Base-by-base conservation (phyloP, 2,888 invertebrate species). In the Pterostichus madidus region DNA sequence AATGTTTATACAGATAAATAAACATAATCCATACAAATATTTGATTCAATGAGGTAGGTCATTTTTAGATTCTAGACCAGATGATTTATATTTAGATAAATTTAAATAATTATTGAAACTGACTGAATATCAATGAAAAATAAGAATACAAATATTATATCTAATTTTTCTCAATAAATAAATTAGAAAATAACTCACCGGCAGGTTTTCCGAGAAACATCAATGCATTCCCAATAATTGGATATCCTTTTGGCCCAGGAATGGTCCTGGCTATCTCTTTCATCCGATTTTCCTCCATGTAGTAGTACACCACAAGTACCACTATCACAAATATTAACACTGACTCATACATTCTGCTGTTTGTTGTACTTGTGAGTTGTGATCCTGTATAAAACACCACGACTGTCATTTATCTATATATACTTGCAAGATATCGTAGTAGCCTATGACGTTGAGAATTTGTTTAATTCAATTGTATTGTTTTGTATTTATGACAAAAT, bases 221-320 rank as follows among this genome's bases (percentile, higher is more conserved):
- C 52, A 94, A 89, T 0, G 95, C 94, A 87, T 95, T 96, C 85
- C 96, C 96, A 61, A 96, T 86, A 0, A 96, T 84, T 0, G 96
- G 96, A 49, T 92, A 90, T 52, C 95, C 96, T 2, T 90, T 87
- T 0, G 96, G 96, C 85, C 96, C 96, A 0, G 94, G 93, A 61
- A 96, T 88, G 86, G 94, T 94, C 0, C 92, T 93, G 0, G 95
- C 95, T 80, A 96, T 90, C 87, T 95, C 94, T 84, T 94, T 91
- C 88, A 96, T 87, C 87, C 84, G 79, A 35, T 83, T 46, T 39
- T 80, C 83, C 15, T 80, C 76, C 83, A 83, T 44, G 8, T 83
- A 76, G 68, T 32, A 35, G 39, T 80, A 80, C 0, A 52, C 71
- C 15, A 80, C 6, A 2, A 80, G 13, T 24, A 39, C 80, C 15